A percentile compares a stretch with the other conserved stretches of the same genome.
phyloP scores from a whole-genome alignment of 2,113 vertebrate genomes.

The Aptenodytes patagonicus region DNA sequence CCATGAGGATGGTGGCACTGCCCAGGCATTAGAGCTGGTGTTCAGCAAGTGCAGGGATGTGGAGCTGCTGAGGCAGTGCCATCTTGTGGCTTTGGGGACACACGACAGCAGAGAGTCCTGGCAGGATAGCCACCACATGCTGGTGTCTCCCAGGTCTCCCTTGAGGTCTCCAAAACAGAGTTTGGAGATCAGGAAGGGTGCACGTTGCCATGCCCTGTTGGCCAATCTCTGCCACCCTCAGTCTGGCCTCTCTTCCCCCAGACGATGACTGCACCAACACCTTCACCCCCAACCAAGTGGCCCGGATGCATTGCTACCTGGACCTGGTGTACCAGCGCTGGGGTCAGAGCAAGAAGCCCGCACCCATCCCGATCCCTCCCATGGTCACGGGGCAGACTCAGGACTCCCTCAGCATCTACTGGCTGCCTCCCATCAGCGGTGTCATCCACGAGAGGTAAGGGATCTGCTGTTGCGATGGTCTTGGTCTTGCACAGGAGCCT shows the following conservation, averaged over 20 bases:
- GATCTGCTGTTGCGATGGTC: accelerated
- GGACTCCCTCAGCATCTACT: conserved; percentile 87
- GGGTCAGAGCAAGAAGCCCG: conserved; percentile 78
- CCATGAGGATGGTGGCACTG: background rate
- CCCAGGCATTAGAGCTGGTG: no score
- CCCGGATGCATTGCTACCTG: conserved; percentile 96
- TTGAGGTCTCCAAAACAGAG: no score
- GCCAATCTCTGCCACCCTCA: background rate
- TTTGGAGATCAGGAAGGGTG: background rate
- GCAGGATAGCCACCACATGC: accelerated
- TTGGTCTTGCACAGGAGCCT: background rate
- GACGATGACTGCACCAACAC: conserved; percentile 96
- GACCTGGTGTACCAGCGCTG: conserved; percentile 94
- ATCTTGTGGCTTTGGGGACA: conserved; percentile 66
- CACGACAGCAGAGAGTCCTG: background rate
- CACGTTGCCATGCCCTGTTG: accelerated
- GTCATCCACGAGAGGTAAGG: conserved; percentile 87
- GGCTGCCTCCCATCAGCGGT: conserved; percentile 88
- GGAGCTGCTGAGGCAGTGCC: conserved; percentile 67
- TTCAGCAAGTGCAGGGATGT: background rate
- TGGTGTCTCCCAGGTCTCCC: background rate
- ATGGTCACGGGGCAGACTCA: conserved; percentile 80
- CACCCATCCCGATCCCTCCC: conserved; percentile 85
- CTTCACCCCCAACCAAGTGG: conserved; percentile 96
- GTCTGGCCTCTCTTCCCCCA: conserved; percentile 23